Evolutionary conservation across 2,113 vertebrate genomes (phyloP).

Genomic region (Rhabdomys dilectus): DNA sequence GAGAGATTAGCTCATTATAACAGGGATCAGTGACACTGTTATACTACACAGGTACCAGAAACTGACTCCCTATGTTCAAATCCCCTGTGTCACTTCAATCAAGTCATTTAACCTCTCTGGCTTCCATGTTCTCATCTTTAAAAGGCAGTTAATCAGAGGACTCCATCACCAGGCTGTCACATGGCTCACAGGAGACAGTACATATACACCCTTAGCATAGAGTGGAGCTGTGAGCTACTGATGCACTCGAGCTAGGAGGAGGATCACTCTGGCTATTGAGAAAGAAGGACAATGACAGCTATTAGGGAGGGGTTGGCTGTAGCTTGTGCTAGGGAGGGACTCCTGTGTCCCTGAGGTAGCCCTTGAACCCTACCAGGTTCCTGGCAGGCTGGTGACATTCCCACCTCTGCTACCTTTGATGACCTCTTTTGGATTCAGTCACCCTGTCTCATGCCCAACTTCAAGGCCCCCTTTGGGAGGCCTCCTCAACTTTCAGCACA

Average conservation of each 20-base stretch:
- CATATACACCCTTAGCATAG: neutral
- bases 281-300: neutral
- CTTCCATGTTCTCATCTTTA: slow-evolving; percentile 40
- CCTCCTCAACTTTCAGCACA: neutral
- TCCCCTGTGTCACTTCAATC: slow-evolving; percentile 20
- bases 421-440: neutral
- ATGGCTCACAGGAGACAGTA: neutral
- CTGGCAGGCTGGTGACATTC: neutral
- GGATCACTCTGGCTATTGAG: neutral
- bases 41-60: slow-evolving; percentile 31
- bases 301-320: neutral
- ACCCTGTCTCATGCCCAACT: neutral
- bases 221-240: neutral
- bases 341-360: neutral
- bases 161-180: neutral
- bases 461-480: neutral
- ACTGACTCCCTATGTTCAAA: slow-evolving; percentile 45
- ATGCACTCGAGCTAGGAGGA: neutral
- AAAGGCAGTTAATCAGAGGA: slow-evolving; percentile 13
- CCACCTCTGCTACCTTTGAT: neutral
- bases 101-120: slow-evolving; percentile 37
- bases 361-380: neutral
- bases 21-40: slow-evolving; percentile 11
- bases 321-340: neutral
- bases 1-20: slow-evolving; percentile 56